Percentiles rank a stretch among this genome's conserved stretches.
These are phyloP conservation scores for Sclerurus mexicanus DNA, from an alignment of 2,113 vertebrate genomes.

Conservation along the genomic window DNA sequence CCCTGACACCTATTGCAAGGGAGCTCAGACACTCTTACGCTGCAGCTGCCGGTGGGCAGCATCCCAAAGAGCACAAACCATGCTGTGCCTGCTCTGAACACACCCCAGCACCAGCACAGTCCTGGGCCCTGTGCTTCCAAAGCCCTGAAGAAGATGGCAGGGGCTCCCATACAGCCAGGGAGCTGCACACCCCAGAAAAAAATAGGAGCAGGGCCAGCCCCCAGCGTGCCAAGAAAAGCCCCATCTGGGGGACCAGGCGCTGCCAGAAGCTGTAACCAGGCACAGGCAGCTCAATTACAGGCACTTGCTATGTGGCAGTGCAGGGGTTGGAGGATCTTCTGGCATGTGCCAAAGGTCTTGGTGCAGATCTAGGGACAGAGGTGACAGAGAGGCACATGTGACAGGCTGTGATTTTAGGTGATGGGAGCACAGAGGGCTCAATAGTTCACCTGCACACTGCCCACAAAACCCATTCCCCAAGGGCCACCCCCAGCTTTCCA, in stretches of 20 bases:
- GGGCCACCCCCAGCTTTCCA: not conserved
- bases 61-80: not conserved
- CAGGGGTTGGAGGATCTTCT: not conserved
- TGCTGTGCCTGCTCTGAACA: not conserved
- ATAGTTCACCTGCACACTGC: not conserved
- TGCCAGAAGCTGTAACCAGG: not conserved
- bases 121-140: not conserved
- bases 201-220: not conserved
- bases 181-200: not conserved
- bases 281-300: not conserved
- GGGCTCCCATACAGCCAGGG: not conserved
- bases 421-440: not conserved
- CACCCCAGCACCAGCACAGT: not conserved
- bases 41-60: not conserved
- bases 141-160: not conserved
- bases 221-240: not conserved
- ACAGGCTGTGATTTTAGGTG: not conserved
- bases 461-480: not conserved
- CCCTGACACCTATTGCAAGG: not conserved
- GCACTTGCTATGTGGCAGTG: not conserved
- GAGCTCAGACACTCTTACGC: fast-evolving
- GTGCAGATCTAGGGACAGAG: not conserved
- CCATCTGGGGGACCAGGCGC: not conserved
- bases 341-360: not conserved
- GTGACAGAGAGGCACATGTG: fast-evolving